These are phyloP conservation scores for Nebria brevicollis DNA, from an alignment of 2,888 invertebrate genomes.

Conservation along the genomic window DNA sequence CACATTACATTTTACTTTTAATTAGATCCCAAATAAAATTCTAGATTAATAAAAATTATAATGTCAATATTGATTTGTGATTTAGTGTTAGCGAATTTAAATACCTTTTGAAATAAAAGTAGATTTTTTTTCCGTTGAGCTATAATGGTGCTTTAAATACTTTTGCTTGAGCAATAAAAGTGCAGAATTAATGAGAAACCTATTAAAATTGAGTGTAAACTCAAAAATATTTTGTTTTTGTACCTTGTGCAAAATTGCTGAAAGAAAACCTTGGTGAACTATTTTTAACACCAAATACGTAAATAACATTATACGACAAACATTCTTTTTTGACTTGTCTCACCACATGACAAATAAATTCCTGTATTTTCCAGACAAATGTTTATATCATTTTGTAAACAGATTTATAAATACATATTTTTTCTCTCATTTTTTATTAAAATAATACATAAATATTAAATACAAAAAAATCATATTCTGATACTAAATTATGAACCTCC, in stretches of 20 bases:
- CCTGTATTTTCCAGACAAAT: slow-evolving; percentile 21
- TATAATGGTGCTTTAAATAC: not conserved
- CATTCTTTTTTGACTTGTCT: slow-evolving; percentile 39
- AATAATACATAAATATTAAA: no score
- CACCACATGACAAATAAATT: slow-evolving; percentile 27
- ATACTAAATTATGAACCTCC: no score
- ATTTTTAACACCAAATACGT: slow-evolving; percentile 41
- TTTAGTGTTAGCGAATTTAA: no score
- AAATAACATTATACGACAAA: slow-evolving; percentile 38
- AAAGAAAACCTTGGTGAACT: slow-evolving; percentile 37
- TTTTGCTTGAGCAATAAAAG: not conserved
- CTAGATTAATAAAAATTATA: no score
- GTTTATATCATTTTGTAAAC: slow-evolving; percentile 4
- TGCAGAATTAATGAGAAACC: not conserved
- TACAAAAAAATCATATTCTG: no score
- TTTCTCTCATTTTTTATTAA: not conserved
- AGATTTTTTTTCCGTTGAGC: not conserved
- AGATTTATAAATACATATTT: not conserved
- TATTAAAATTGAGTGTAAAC: not conserved
- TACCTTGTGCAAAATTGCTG: slow-evolving; percentile 43
- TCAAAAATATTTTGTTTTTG: slow-evolving; percentile 32
- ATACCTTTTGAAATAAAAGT: not conserved
- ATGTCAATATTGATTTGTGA: not conserved
- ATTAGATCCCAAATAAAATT: not conserved
- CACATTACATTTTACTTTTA: not conserved